Percentiles rank a stretch among this genome's conserved stretches.
Conservation (phyloP, 2,797 vertebrate species). For the Acanthurus tractus region DNA sequence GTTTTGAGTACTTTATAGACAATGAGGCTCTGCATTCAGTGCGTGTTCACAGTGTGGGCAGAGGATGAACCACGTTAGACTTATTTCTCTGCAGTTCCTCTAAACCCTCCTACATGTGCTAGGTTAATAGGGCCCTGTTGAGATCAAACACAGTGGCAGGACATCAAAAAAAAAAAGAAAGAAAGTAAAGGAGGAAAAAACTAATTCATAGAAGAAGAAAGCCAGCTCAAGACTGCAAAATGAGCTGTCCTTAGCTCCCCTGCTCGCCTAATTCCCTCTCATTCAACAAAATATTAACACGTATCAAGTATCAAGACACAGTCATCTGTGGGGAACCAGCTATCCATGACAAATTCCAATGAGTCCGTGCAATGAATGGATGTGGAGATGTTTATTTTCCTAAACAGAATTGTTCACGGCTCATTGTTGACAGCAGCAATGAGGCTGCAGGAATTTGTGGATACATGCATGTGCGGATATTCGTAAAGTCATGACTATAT, state of each 20-base stretch:
- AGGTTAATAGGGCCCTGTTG: conserved; percentile 46
- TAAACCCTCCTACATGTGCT: conserved; percentile 61
- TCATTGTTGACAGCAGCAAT: conserved; percentile 11
- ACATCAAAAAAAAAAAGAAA: conserved; percentile 34
- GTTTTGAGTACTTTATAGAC: conserved; percentile 9
- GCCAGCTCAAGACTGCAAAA: conserved; percentile 48
- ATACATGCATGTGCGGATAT: not conserved
- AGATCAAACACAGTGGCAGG: conserved; percentile 59
- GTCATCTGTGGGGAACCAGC: conserved; percentile 27
- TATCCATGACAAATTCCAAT: conserved; percentile 47
- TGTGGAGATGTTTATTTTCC: conserved; percentile 51
- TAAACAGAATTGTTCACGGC: conserved; percentile 7
- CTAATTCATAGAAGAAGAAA: conserved; percentile 38
- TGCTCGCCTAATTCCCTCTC: conserved; percentile 35
- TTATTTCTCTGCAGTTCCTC: conserved; percentile 51
- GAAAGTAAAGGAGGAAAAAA: not conserved
- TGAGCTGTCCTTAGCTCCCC: conserved; percentile 28
- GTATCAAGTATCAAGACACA: conserved; percentile 13
- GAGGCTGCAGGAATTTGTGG: not conserved
- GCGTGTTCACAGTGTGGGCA: conserved; percentile 38
- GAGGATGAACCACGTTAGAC: conserved; percentile 47
- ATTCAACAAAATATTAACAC: conserved; percentile 35
- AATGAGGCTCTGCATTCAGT: conserved; percentile 16
- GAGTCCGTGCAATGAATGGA: conserved; percentile 27
- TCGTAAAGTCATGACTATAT: not conserved